A percentile compares a stretch with the other conserved stretches of the same genome.
These are phyloP conservation scores for Linnaemya vulpina DNA, from an alignment of 2,888 invertebrate genomes.

Conservation along the genomic window DNA sequence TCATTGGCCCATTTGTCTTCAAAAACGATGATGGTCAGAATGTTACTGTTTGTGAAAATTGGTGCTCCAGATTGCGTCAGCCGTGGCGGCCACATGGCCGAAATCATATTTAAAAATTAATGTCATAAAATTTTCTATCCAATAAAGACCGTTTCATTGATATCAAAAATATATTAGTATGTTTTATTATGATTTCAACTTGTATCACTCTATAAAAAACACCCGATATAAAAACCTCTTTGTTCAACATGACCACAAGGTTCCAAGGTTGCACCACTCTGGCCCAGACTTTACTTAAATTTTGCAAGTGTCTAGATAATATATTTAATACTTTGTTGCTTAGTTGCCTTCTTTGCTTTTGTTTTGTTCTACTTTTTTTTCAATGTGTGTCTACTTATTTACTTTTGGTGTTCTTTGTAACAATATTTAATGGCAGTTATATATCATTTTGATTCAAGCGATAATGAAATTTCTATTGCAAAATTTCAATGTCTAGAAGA, in stretches of 20 bases:
- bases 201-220: no score
- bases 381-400: constrained; percentile 33
- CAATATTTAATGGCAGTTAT: constrained; percentile 32
- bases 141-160: no score
- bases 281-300: constrained; percentile 54
- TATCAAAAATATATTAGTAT: no score
- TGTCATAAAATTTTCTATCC: no score
- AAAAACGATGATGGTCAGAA: no score
- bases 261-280: constrained; percentile 23
- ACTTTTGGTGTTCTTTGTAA: constrained; percentile 23
- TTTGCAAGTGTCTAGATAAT: constrained; percentile 13
- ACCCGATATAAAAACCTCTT: no score
- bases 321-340: constrained; percentile 17
- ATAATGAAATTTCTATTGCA: constrained; percentile 52
- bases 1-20: no score
- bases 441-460: constrained; percentile 50
- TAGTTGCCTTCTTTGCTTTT: background rate
- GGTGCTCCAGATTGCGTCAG: no score
- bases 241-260: background rate
- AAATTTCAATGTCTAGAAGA: constrained; percentile 6
- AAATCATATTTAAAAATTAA: no score
- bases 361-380: background rate
- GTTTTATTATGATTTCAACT: no score
- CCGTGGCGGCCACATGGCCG: no score
- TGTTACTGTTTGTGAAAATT: no score